phyloP scores from a whole-genome alignment of 2,888 invertebrate genomes.

The Kryphioiulus occultus region DNA sequence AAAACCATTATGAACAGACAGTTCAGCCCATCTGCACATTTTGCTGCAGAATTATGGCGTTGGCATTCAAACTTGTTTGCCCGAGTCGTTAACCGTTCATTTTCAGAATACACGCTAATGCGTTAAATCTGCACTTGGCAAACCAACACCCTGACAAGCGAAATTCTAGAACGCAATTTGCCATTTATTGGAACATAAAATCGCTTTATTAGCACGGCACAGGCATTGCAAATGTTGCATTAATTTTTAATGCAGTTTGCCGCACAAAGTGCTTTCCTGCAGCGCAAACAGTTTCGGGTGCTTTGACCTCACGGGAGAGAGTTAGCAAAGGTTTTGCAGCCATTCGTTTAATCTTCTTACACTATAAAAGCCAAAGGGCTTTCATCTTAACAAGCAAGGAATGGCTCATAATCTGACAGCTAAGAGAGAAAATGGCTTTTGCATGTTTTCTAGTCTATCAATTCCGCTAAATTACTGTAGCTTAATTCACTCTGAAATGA shows the following conservation, averaged over 20 bases:
- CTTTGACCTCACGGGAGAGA: background rate
- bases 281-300: background rate
- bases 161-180: background rate
- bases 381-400: background rate
- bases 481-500: background rate
- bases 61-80: background rate
- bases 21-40: background rate
- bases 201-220: background rate
- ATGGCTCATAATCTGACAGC: background rate
- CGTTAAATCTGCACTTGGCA: background rate
- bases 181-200: background rate
- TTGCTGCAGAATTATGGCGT: background rate
- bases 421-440: background rate
- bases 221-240: background rate
- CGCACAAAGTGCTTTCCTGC: background rate
- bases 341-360: background rate
- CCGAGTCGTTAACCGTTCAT: background rate
- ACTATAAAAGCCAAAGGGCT: background rate
- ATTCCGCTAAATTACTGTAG: background rate
- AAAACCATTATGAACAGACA: too few species aligned
- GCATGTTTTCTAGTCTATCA: background rate
- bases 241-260: background rate
- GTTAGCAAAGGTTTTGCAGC: background rate
- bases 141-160: background rate
- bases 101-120: background rate